A percentile compares a stretch with the other conserved stretches of the same genome.
Evolutionary conservation across 1,140 invertebrate genomes (phyloP).

Genomic region (Proctacanthus coquilletti): DNA sequence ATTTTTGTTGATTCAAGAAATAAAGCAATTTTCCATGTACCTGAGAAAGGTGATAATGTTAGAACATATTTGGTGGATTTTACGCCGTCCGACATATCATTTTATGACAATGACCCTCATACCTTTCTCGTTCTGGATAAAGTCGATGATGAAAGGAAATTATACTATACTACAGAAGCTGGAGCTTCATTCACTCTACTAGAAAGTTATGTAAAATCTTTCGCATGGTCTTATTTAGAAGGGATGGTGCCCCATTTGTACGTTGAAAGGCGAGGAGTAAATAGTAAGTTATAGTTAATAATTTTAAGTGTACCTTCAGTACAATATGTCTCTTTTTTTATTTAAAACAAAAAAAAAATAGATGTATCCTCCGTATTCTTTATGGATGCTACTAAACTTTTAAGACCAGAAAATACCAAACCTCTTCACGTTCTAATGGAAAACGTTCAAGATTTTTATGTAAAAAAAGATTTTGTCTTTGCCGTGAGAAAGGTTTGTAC

Average conservation of each 20-base stretch:
- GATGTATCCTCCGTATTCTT: constrained; percentile 7
- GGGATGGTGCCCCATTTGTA: constrained; percentile 39
- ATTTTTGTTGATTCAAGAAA: constrained; percentile 69
- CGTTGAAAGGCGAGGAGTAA: constrained; percentile 51
- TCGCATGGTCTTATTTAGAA: constrained; percentile 47
- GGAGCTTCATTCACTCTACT: constrained; percentile 51
- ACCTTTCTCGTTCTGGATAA: constrained; percentile 55
- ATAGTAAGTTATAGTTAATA: constrained; percentile 19
- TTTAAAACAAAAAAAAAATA: no score
- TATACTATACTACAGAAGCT: constrained; percentile 60
- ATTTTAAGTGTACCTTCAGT: neutral
- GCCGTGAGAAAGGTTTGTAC: constrained; percentile 34
- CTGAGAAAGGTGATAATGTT: constrained; percentile 53
- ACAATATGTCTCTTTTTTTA: no score
- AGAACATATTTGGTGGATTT: constrained; percentile 44
- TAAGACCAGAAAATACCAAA: constrained; percentile 21
- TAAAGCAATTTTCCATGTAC: constrained; percentile 61
- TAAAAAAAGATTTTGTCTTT: constrained; percentile 73
- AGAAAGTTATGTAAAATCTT: constrained; percentile 58
- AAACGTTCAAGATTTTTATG: constrained; percentile 64
- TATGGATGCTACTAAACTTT: constrained; percentile 5
- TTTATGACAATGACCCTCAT: constrained; percentile 48
- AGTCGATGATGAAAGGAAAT: constrained; percentile 44
- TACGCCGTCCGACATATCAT: constrained; percentile 56
- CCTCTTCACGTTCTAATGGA: constrained; percentile 39